Evolutionary conservation across 2,113 vertebrate genomes (phyloP).

Genomic region (human (Homo sapiens)): GRCh38 chr6:169647001-169647500

Average conservation of each 20-base stretch:
- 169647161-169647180: background rate
- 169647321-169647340: background rate
- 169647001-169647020: accelerated
- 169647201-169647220: no score
- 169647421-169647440: background rate
- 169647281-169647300: background rate
- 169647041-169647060: accelerated
- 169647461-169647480: accelerated
- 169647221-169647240: background rate
- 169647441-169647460: background rate
- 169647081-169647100: no score
- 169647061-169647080: no score
- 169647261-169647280: accelerated
- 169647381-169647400: accelerated
- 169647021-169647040: background rate
- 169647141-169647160: background rate
- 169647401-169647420: accelerated
- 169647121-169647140: accelerated
- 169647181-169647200: background rate
- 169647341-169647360: background rate
- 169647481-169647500: background rate
- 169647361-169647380: accelerated
- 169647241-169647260: accelerated
- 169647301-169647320: background rate
- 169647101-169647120: accelerated